Conservation (phyloP, 1,140 invertebrate species). For the Zelostemma sp. region DNA sequence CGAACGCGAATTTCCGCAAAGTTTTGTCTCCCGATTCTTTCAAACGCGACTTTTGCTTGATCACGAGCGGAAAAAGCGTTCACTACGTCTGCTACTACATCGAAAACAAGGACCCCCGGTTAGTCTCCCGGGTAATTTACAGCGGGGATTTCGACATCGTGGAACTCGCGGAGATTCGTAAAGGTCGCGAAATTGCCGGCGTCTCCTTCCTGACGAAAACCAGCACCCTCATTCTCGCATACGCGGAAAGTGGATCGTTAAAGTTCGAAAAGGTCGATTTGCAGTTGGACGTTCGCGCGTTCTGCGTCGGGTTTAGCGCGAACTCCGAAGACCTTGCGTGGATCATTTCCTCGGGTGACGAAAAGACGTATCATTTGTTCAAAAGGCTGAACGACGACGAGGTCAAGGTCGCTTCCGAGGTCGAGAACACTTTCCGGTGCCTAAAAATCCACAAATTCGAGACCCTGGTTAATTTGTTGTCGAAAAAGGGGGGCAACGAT, state of each 20-base stretch:
- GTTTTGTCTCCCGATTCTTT: slow-evolving; percentile 14
- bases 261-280: slow-evolving; percentile 49
- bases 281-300: slow-evolving; percentile 11
- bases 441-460: slow-evolving; percentile 40
- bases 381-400: slow-evolving; percentile 34
- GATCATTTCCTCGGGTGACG: slow-evolving; percentile 50
- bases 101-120: slow-evolving; percentile 7
- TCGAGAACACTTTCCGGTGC: slow-evolving; percentile 37
- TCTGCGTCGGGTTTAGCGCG: slow-evolving; percentile 43
- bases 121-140: slow-evolving; percentile 51
- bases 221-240: slow-evolving; percentile 43
- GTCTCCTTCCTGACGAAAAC: slow-evolving; percentile 42
- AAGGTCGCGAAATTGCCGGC: slow-evolving; percentile 36
- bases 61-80: slow-evolving; percentile 46
- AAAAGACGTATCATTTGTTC: slow-evolving; percentile 40
- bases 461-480: slow-evolving; percentile 35
- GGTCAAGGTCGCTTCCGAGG: slow-evolving; percentile 11
- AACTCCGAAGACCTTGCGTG: slow-evolving; percentile 39
- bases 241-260: slow-evolving; percentile 34
- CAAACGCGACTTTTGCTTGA: slow-evolving; percentile 42
- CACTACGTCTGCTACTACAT: too few relatives aligned
- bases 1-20: slow-evolving; percentile 22
- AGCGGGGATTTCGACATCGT: slow-evolving; percentile 33
- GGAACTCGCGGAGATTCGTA: slow-evolving; percentile 44
- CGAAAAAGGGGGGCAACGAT: slow-evolving; percentile 7